Evolutionary conservation across 2,888 invertebrate species (phyloP), one percentile per base, ranked within the genome.

Genomic region (Enchytraeus crypticus): DNA sequence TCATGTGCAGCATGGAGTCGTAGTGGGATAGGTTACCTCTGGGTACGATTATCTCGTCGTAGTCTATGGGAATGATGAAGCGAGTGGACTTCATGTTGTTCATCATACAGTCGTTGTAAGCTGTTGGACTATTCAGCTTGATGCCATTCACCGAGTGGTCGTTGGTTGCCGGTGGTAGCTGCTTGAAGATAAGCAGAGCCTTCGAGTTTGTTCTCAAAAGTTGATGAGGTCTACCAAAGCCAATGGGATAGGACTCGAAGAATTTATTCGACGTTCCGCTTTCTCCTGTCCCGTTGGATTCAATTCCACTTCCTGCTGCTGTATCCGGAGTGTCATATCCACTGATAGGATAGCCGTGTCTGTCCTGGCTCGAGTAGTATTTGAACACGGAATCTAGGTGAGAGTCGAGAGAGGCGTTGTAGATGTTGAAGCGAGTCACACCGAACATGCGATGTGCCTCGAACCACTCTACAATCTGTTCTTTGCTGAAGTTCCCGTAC

Each of bases 31-130:
- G n/a, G 49, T 62, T 49, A 4, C 29, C 32, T 21, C 55, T 51
- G 14, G 69, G 59, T 57, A 63, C 47, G 33, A 63, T 63, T 26
- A 63, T 26, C 51, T 63, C 63, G 47, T 63, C 63, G 30, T 51
- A 45, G 33, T 63, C 63, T 2, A 63, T 30, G 23, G 61, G 46
- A 29, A 63, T 30, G 5, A 61, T 23, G 43, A 34, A 47, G 5
- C 51, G 47, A 33, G 51, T 64, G 5, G 62, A 30, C 58, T 68
- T 65, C 57, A 65, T 61, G 58, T 66, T 63, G 1, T 63, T 49
- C 38, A 66, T 29, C 67, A 69, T 62, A 34, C 69, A 69, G 64
- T 69, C 69, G 47, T 67, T 69, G n/a, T n/a, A n/a, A n/a, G n/a
- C n/a, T n/a, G n/a, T n/a, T n/a, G n/a, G 66, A 63, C 64, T 64